Conservation (phyloP, 2,888 invertebrate genomes). For the Sinhomidia bicolor region DNA sequence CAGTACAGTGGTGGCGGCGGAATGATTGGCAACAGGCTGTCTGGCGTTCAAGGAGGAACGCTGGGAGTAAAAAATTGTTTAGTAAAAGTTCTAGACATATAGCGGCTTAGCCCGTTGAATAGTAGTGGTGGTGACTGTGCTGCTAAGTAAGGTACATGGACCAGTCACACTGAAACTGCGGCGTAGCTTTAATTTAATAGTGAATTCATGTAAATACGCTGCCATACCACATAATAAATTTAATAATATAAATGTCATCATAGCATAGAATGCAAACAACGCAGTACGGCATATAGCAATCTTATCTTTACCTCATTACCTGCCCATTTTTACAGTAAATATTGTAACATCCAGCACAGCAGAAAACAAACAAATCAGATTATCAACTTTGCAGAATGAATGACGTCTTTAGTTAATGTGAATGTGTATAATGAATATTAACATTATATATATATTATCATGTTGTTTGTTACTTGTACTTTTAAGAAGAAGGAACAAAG, state of each 20-base stretch:
- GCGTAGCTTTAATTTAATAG: background rate
- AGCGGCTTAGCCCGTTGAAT: no score
- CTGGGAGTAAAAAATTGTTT: background rate
- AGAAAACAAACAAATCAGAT: constrained; percentile 12
- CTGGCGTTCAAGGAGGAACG: constrained; percentile 49
- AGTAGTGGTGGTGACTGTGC: background rate
- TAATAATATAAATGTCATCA: no score
- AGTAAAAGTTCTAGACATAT: no score
- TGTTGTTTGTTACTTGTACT: background rate
- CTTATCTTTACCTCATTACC: background rate
- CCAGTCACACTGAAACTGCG: background rate
- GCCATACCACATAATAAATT: no score
- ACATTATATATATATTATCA: no score
- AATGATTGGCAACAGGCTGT: constrained; percentile 59
- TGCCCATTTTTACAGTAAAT: background rate
- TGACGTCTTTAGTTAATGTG: background rate
- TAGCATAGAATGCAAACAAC: no score
- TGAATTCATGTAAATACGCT: background rate
- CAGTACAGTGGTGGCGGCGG: constrained; percentile 11
- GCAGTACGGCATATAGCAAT: no score
- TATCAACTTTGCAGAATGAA: constrained; percentile 14
- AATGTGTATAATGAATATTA: no score
- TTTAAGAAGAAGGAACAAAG: constrained; percentile 12
- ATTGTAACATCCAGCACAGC: background rate
- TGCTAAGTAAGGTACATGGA: background rate